A percentile compares a stretch with the other conserved stretches of the same genome.
phyloP scores from a whole-genome alignment of 2,888 invertebrate genomes.

The Ophion obscuratus region DNA sequence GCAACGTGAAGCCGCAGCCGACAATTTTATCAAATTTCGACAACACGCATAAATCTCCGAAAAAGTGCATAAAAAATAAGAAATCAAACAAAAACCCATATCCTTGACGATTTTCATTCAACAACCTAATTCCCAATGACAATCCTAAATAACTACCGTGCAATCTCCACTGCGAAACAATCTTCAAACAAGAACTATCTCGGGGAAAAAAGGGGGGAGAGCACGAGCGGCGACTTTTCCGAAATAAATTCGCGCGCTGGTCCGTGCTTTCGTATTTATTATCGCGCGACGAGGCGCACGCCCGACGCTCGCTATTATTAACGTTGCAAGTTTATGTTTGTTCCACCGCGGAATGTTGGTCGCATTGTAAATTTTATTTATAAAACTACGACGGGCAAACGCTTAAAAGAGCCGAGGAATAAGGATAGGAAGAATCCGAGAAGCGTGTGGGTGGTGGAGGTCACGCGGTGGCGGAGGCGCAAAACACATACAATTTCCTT shows the following conservation, averaged over 20 bases:
- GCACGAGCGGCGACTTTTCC: not conserved
- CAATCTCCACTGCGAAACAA: not conserved
- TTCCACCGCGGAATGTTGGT: constrained; percentile 39
- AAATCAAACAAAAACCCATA: not conserved
- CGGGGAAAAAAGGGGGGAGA: not conserved
- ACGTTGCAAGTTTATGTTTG: constrained; percentile 38
- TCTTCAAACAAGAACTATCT: not conserved
- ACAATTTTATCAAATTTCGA: not conserved
- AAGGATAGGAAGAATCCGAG: constrained; percentile 52
- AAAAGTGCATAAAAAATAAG: not conserved
- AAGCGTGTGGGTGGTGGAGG: constrained; percentile 45
- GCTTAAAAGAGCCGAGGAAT: constrained; percentile 38
- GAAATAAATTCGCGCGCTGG: not conserved
- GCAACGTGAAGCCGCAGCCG: no score
- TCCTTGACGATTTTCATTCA: not conserved
- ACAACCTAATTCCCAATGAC: not conserved
- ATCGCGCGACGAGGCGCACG: not conserved
- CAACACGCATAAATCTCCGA: not conserved
- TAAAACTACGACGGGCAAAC: constrained; percentile 13
- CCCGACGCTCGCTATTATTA: constrained; percentile 36
- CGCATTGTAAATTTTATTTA: constrained; percentile 50
- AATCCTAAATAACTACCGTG: not conserved
- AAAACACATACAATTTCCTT: constrained; percentile 54
- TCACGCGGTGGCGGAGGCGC: constrained; percentile 35
- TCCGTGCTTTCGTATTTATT: not conserved